phyloP scores from a whole-genome alignment of 1,140 invertebrate genomes.

The Paraescarpia echinospica region DNA sequence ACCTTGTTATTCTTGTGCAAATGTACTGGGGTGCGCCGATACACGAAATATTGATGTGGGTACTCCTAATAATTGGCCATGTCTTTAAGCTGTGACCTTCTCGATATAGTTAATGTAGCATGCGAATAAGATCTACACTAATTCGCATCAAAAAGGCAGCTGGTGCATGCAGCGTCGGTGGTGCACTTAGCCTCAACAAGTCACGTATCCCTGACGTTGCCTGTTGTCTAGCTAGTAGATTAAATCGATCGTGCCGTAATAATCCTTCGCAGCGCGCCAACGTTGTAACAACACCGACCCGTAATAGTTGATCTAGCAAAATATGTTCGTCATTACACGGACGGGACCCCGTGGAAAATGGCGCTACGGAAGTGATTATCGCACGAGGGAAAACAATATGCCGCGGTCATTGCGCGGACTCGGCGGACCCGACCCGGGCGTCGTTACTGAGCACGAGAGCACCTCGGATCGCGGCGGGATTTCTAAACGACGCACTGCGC shows the following conservation, averaged over 20 bases:
- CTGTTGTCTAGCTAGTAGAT: not conserved
- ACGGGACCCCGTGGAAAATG: not conserved
- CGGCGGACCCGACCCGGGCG: not conserved
- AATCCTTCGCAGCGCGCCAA: not conserved
- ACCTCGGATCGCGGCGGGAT: not conserved
- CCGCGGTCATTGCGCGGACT: not conserved
- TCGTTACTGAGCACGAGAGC: not conserved
- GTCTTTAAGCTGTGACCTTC: not conserved
- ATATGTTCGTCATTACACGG: not conserved
- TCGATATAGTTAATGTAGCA: not conserved
- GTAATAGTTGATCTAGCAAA: conserved; percentile 6
- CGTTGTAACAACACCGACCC: not conserved
- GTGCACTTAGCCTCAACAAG: not conserved
- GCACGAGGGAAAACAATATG: not conserved
- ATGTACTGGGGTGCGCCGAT: not conserved
- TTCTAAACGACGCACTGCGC: not conserved
- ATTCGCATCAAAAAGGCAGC: not conserved
- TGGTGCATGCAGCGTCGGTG: not conserved
- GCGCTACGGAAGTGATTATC: not conserved
- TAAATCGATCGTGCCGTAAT: not conserved
- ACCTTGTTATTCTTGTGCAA: not conserved
- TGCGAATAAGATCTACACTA: not conserved
- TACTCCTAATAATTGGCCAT: not conserved
- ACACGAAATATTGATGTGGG: not conserved
- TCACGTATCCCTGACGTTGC: not conserved